phyloP scores from a whole-genome alignment of 2,888 invertebrate genomes.

The Hedya salicella region DNA sequence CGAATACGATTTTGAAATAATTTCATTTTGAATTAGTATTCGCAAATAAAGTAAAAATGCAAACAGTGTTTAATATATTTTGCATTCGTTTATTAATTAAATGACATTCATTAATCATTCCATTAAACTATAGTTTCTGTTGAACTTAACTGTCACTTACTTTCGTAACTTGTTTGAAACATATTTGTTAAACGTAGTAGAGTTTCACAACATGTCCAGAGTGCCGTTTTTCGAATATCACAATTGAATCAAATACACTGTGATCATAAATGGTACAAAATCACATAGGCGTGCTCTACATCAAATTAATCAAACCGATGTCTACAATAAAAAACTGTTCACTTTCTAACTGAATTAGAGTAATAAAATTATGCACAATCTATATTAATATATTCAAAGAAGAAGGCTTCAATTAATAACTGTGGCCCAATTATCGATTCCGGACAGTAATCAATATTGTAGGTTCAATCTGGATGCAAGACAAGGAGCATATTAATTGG shows the following conservation, averaged over 20 bases:
- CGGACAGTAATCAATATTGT: slow-evolving; percentile 49
- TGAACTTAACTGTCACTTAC: too few species aligned
- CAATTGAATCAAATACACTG: not conserved
- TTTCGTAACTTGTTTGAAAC: too few species aligned
- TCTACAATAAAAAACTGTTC: slow-evolving; percentile 16
- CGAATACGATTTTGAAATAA: too few species aligned
- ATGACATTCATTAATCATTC: too few species aligned
- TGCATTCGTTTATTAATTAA: too few species aligned
- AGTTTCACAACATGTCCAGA: not conserved
- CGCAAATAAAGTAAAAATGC: too few species aligned
- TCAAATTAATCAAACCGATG: not conserved
- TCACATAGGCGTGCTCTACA: not conserved
- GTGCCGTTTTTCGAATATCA: not conserved
- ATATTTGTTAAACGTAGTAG: too few species aligned
- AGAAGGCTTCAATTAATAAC: slow-evolving; percentile 66
- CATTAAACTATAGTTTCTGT: too few species aligned
- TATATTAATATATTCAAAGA: slow-evolving; percentile 57
- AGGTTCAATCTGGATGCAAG: slow-evolving; percentile 58
- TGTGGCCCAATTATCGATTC: slow-evolving; percentile 67
- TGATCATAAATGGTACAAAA: not conserved
- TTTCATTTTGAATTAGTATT: too few species aligned
- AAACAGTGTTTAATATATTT: too few species aligned
- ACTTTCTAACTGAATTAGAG: slow-evolving; percentile 29
- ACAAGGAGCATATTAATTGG: slow-evolving; percentile 75
- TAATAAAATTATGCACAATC: slow-evolving; percentile 32